These are phyloP conservation scores for Carcinoscorpius rotundicauda DNA, from an alignment of 1,140 invertebrate genomes.

Conservation along the genomic window DNA sequence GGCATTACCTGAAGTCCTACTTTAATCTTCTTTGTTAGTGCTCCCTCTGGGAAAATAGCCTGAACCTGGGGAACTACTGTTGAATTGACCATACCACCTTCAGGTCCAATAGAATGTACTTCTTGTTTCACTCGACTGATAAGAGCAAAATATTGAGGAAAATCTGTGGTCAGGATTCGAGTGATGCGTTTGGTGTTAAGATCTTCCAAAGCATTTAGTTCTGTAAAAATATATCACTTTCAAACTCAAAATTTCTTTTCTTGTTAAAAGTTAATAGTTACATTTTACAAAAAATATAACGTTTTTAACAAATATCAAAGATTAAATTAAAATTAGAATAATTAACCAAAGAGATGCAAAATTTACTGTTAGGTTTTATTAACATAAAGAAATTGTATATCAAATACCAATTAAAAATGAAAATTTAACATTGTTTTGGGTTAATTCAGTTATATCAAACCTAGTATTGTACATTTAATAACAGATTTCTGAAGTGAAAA, in stretches of 20 bases:
- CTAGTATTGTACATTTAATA: too few species aligned
- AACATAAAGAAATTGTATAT: too few species aligned
- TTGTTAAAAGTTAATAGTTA: background rate
- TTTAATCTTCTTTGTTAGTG: conserved; percentile 99
- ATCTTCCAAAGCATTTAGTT: conserved; percentile 78
- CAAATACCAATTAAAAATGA: too few species aligned
- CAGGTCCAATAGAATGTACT: conserved; percentile 90
- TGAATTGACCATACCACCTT: conserved; percentile 96
- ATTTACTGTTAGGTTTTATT: too few species aligned
- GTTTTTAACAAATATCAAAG: background rate
- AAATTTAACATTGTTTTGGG: too few species aligned
- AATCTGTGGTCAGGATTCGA: conserved; percentile 92
- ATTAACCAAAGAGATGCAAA: background rate
- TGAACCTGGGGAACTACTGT: conserved; percentile 97
- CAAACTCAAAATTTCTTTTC: too few species aligned
- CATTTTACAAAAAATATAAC: too few species aligned
- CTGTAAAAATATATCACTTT: conserved; percentile 37
- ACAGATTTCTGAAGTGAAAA: too few species aligned
- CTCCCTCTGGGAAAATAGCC: conserved; percentile 96
- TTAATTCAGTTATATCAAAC: too few species aligned
- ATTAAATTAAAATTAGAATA: background rate
- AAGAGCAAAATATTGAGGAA: conserved; percentile 98
- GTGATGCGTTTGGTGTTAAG: conserved; percentile 76
- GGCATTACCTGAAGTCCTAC: conserved; percentile 89
- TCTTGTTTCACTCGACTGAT: conserved; percentile 94